Base-by-base conservation (phyloP, 1,140 invertebrate species). In the Drosophila punjabiensis region DNA sequence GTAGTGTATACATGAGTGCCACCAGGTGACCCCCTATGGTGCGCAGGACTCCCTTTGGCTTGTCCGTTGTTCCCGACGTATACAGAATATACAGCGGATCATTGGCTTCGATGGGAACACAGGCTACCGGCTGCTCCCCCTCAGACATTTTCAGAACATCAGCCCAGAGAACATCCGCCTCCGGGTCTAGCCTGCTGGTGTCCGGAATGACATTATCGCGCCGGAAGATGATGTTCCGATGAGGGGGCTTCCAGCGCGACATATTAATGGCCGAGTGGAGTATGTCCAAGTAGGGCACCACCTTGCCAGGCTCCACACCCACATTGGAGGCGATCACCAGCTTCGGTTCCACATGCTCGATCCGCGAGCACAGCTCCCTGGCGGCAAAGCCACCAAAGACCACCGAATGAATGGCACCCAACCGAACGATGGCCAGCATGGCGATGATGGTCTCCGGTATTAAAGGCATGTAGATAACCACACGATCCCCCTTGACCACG, bases 321-420 rank as follows among this genome's bases (percentile, higher is more conserved):
- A 96, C 98, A 93, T 97, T 98, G 1, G 98, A 97, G 16, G 97
- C 96, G 30, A 99, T 96, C 35, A 99, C 95, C 5, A 98, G 95
- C 90, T 97, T 98, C 0, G 98, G 97, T 93, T 96, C 94, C 5
- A 97, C 96, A 89, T 99, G 98, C 78, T 97, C 95, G 64, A 99
- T 98, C 60, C 98, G 95, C 1, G 95, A 95, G 32, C 97, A 95
- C 5, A 99, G 93, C 93, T 99, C 98, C 56, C 96, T 95, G 0
- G 98, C 96, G 2, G 98, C 98, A 93, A 98, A 99, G 39, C 98
- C 97, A 85, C 97, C 97, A 93, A 98, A 98, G 10, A 98, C 97
- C 5, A 98, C 96, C 0, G 97, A 98, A 90, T 98, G 97, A 13
- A 98, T 94, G 7, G 97, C 98, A 1, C 98, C 98, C 14, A 98